Evolutionary conservation across 2,888 invertebrate species (phyloP), one percentile per base, ranked within the genome.

Genomic region (Mesorhabditis belari): DNA sequence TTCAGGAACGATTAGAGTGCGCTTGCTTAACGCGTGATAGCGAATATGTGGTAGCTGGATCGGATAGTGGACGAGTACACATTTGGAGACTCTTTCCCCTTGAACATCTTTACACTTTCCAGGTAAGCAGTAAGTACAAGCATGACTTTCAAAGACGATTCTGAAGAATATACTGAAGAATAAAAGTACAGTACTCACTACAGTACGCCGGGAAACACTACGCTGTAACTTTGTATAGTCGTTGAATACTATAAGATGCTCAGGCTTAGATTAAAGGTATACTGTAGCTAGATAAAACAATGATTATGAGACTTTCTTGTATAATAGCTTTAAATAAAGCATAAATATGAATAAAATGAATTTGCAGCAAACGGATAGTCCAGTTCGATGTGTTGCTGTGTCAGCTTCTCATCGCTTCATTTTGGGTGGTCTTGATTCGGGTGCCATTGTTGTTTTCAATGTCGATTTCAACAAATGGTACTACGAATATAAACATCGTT

Each of bases 341-440:
- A 35, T n/a, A 35, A 35, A 35, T 35, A n/a, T 17, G 12, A 35
- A 35, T 35, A n/a, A n/a, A n/a, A n/a, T n/a, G n/a, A 28, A 12
- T 44, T 64, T 75, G 55, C 70, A 77, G 76, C 66, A 72, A 26
- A 72, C 75, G 19, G 77, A 79, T 56, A 70, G 73, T 24, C 66
- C 77, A 3, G 71, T 78, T 25, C 67, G 76, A 76, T 92, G 93
- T 59, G 87, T 98, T 71, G 94, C 96, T 69, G 88, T 98, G 74
- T 91, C 93, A 66, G 95, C 95, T 84, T 96, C 96, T 86, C 96
- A 98, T 86, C 92, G 93, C 83, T 96, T 94, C 86, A 87, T 98
- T 74, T 85, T 98, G 80, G 95, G 95, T 76, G 98, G 98, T 59
- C 86, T 98, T 62, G 92, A 94, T 62, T 92, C 95, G 74, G 98